phyloP scores from a whole-genome alignment of 2,113 vertebrate genomes.

The Morone saxatilis region DNA sequence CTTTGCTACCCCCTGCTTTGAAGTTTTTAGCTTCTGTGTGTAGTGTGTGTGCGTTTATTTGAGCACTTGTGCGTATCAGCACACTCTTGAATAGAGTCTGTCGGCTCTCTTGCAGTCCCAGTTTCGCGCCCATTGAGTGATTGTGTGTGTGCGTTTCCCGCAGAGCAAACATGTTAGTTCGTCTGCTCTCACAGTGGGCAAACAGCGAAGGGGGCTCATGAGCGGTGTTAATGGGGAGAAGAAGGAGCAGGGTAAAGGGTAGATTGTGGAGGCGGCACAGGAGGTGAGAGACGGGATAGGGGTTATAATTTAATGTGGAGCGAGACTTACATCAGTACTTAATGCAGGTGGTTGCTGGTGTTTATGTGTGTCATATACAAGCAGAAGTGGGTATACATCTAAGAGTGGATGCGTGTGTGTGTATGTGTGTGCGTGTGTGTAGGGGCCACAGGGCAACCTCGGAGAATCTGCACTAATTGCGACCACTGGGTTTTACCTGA shows the following conservation, averaged over 20 bases:
- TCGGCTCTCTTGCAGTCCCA: constrained; percentile 45
- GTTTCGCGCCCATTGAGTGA: constrained; percentile 61
- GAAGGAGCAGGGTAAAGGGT: constrained; percentile 49
- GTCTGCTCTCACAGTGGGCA: constrained; percentile 80
- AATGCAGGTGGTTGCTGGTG: constrained; percentile 52
- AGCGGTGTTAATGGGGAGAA: constrained; percentile 70
- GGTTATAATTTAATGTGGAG: constrained; percentile 49
- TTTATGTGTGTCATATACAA: constrained; percentile 35
- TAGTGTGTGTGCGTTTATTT: constrained; percentile 28
- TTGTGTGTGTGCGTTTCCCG: constrained; percentile 64
- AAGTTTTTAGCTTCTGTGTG: constrained; percentile 48
- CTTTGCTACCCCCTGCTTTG: constrained; percentile 63
- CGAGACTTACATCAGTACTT: constrained; percentile 42
- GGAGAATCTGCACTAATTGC: constrained; percentile 83
- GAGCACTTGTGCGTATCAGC: constrained; percentile 58
- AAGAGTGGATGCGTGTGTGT: neutral
- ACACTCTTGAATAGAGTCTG: constrained; percentile 53
- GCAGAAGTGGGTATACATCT: constrained; percentile 7
- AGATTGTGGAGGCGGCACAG: constrained; percentile 28
- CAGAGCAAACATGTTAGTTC: constrained; percentile 80
- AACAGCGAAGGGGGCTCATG: constrained; percentile 73
- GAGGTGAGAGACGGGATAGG: constrained; percentile 34
- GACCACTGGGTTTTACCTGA: constrained; percentile 83
- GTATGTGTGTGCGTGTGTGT: constrained; percentile 31
- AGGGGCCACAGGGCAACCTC: constrained; percentile 77